A percentile compares a stretch with the other conserved stretches of the same genome.
phyloP scores from a whole-genome alignment of 2,888 invertebrate genomes.

The Phlogophora meticulosa region DNA sequence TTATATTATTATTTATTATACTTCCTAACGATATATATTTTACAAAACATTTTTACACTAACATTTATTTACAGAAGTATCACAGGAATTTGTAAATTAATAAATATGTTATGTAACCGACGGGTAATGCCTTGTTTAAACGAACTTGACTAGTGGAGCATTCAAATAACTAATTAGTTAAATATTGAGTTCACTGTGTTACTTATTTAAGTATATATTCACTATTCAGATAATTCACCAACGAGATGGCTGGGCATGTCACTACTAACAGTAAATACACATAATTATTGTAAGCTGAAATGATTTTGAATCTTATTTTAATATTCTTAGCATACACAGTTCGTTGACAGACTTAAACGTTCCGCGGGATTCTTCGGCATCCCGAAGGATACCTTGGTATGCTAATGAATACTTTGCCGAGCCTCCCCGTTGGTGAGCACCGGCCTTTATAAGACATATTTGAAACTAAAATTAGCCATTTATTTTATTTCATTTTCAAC shows the following conservation, averaged over 20 bases:
- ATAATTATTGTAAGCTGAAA: background rate
- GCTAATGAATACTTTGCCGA: background rate
- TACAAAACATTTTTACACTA: slow-evolving; percentile 61
- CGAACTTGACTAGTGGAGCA: slow-evolving; percentile 20
- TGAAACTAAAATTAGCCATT: slow-evolving; percentile 9
- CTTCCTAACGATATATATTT: slow-evolving; percentile 58
- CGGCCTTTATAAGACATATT: slow-evolving; percentile 7
- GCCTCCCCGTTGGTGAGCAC: background rate
- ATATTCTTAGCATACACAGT: background rate
- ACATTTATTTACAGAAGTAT: slow-evolving; percentile 67
- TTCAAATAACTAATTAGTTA: background rate
- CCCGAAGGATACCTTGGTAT: background rate
- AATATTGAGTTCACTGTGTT: background rate
- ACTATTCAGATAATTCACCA: background rate
- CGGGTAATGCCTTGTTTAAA: slow-evolving; percentile 1
- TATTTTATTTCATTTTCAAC: slow-evolving; percentile 17
- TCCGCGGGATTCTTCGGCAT: background rate
- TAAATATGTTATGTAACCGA: slow-evolving; percentile 44
- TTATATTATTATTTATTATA: slow-evolving; percentile 37
- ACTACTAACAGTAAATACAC: background rate
- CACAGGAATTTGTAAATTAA: slow-evolving; percentile 81
- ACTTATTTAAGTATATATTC: too few relatives aligned
- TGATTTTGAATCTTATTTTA: slow-evolving; percentile 4
- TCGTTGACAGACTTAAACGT: background rate
- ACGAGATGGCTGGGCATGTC: background rate